Evolutionary conservation across 2,797 vertebrate species (phyloP).

Genomic region (Buceros bicornis): DNA sequence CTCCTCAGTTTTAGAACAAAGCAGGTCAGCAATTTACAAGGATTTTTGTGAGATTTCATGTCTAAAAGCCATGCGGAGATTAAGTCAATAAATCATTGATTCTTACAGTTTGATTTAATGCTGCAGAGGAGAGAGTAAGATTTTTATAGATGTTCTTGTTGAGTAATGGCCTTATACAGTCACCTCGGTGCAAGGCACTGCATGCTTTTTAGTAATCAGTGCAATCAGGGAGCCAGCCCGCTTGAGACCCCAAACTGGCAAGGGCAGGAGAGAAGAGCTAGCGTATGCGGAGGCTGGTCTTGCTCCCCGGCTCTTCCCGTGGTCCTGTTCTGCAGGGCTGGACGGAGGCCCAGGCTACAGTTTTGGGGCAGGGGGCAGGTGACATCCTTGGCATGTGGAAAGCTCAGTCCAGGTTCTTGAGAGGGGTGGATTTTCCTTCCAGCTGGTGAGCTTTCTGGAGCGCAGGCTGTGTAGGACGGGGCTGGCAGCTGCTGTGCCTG

Average conservation of each 20-base stretch:
- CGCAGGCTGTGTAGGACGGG: background rate
- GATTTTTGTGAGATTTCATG: conserved; percentile 35
- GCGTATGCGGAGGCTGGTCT: accelerated
- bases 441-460: background rate
- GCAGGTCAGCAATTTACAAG: conserved; percentile 51
- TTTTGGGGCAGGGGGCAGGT: accelerated
- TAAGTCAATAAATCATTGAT: conserved; percentile 60
- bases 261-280: background rate
- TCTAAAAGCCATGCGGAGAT: conserved; percentile 48
- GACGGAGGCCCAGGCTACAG: background rate
- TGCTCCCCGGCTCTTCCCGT: background rate
- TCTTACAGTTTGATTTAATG: conserved; percentile 50
- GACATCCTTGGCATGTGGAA: accelerated
- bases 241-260: background rate
- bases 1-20: conserved; percentile 42
- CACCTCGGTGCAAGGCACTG: background rate
- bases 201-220: background rate
- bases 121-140: conserved; percentile 30
- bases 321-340: background rate
- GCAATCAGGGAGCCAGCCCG: background rate
- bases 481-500: background rate
- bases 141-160: conserved; percentile 63
- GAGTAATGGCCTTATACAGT: conserved; percentile 18
- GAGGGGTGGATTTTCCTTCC: background rate
- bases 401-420: background rate